Evolutionary conservation across 2,888 invertebrate species (phyloP).

Genomic region (Pogonocherus hispidulus): DNA sequence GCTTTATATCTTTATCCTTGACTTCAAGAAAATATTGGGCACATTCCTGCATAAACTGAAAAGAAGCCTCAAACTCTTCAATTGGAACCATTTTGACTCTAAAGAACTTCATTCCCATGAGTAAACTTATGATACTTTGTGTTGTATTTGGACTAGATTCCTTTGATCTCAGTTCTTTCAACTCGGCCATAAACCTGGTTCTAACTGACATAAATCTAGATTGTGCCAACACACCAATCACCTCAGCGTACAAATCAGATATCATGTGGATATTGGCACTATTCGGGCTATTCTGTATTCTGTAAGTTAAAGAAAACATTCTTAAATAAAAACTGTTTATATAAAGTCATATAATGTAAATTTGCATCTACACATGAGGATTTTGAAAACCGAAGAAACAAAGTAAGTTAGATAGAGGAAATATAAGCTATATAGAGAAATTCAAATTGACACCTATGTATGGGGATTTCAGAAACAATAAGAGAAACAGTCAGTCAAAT

Average conservation of each 20-base stretch:
- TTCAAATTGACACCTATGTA: too few species aligned
- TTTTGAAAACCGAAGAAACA: too few species aligned
- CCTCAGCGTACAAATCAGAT: constrained; percentile 98
- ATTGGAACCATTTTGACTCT: constrained; percentile 97
- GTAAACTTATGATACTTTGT: constrained; percentile 94
- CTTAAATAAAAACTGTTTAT: constrained; percentile 28
- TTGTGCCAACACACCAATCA: constrained; percentile 94
- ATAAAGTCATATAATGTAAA: neutral
- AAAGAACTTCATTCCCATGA: constrained; percentile 99
- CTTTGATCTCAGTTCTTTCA: constrained; percentile 85
- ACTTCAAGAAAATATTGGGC: constrained; percentile 98
- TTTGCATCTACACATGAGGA: too few species aligned
- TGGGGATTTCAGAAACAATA: too few species aligned
- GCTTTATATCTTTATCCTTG: constrained; percentile 97
- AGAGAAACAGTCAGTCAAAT: too few species aligned
- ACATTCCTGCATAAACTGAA: constrained; percentile 98
- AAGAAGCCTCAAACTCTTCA: constrained; percentile 98
- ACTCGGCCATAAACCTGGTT: constrained; percentile 91
- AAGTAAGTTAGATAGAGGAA: too few species aligned
- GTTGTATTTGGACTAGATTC: constrained; percentile 93
- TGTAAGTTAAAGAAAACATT: constrained; percentile 63
- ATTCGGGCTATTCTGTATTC: constrained; percentile 92
- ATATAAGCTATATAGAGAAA: too few species aligned
- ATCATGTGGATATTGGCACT: constrained; percentile 97
- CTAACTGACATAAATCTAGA: constrained; percentile 93